These are phyloP conservation scores for Drosophila lacertosa DNA, from an alignment of 1,140 invertebrate genomes.

Conservation along the genomic window DNA sequence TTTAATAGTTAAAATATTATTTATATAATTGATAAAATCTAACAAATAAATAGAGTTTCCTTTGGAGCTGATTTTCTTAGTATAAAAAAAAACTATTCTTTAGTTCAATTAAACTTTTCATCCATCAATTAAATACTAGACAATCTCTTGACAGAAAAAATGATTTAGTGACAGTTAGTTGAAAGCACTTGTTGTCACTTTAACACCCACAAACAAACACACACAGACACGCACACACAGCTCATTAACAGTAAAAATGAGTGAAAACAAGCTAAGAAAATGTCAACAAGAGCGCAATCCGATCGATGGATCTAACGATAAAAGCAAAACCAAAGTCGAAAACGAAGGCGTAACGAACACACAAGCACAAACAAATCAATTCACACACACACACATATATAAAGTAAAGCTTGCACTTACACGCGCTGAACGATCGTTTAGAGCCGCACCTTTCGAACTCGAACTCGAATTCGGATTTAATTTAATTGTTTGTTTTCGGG, in stretches of 20 bases:
- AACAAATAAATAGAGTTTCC: too few relatives aligned
- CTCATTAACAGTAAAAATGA: constrained; percentile 51
- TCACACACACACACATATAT: constrained; percentile 13
- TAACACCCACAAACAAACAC: constrained; percentile 16
- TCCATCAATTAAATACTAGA: too few relatives aligned
- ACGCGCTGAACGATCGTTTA: constrained; percentile 31
- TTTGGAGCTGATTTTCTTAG: too few relatives aligned
- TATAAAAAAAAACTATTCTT: too few relatives aligned
- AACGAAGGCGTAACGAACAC: constrained; percentile 25
- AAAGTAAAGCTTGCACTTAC: constrained; percentile 24
- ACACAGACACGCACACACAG: constrained; percentile 17
- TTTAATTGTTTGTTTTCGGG: constrained; percentile 71
- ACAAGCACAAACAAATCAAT: constrained; percentile 6
- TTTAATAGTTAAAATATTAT: too few relatives aligned
- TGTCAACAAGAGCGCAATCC: constrained; percentile 33
- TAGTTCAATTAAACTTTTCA: too few relatives aligned
- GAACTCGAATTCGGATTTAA: constrained; percentile 46
- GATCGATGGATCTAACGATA: constrained; percentile 42
- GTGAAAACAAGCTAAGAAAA: constrained; percentile 44
- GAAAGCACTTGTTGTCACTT: constrained; percentile 59
- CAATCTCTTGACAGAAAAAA: too few relatives aligned
- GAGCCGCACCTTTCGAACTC: constrained; percentile 42
- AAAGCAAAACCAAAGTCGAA: constrained; percentile 14
- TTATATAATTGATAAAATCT: too few relatives aligned
- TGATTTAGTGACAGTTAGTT: neutral